Percentiles rank a stretch among this genome's conserved stretches.
Conservation (phyloP, 2,113 vertebrate species). For the Hiodon alosoides region DNA sequence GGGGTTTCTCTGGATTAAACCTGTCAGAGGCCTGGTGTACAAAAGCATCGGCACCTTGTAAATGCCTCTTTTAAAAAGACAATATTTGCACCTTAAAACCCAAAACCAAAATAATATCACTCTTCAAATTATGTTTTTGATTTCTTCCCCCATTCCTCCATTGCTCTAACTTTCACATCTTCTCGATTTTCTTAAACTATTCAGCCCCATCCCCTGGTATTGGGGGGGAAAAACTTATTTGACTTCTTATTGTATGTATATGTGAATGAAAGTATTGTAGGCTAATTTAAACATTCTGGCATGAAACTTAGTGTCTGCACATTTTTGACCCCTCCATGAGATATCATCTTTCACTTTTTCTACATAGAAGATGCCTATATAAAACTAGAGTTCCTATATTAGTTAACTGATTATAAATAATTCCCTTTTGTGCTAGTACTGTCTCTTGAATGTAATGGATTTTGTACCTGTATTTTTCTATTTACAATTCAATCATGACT, state of each 20-base stretch:
- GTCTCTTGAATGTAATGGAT: slow-evolving; percentile 77
- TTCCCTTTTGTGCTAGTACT: slow-evolving; percentile 72
- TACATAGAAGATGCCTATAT: slow-evolving; percentile 68
- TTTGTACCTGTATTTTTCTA: slow-evolving; percentile 81
- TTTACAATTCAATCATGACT: slow-evolving; percentile 62
- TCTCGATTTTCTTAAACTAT: not conserved
- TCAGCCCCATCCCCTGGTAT: slow-evolving; percentile 25
- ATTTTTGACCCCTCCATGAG: slow-evolving; percentile 54
- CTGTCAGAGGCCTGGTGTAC: slow-evolving; percentile 53
- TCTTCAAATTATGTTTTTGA: slow-evolving; percentile 42
- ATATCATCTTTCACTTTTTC: slow-evolving; percentile 54
- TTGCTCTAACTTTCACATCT: not conserved
- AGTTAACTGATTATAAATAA: slow-evolving; percentile 60
- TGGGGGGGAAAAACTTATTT: slow-evolving; percentile 7
- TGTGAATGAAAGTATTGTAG: slow-evolving; percentile 48
- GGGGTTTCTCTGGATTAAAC: slow-evolving; percentile 48
- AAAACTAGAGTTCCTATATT: slow-evolving; percentile 65
- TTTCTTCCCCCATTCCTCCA: slow-evolving; percentile 29
- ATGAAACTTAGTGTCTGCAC: slow-evolving; percentile 46
- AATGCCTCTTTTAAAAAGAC: slow-evolving; percentile 61
- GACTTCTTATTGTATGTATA: slow-evolving; percentile 38
- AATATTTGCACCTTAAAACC: slow-evolving; percentile 68
- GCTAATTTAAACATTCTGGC: slow-evolving; percentile 38
- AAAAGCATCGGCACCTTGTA: slow-evolving; percentile 51
- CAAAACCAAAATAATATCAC: slow-evolving; percentile 61